phyloP scores from a whole-genome alignment of 2,888 invertebrate species.

The Rhodophaea formosa region DNA sequence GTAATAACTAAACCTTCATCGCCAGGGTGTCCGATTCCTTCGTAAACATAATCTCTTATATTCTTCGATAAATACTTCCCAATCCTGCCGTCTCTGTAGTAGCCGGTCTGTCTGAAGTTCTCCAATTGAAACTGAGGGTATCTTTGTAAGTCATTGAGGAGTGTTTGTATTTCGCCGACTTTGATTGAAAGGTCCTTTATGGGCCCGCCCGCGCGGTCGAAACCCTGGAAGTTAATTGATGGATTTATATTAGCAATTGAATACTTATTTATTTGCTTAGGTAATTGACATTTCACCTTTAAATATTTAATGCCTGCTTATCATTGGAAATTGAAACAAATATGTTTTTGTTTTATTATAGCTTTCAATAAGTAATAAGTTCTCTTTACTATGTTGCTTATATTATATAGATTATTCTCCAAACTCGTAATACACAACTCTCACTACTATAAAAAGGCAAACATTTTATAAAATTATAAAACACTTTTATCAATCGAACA shows the following conservation, averaged over 20 bases:
- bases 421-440: no score
- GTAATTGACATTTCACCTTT: no score
- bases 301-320: no score
- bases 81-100: constrained; percentile 32
- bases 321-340: no score
- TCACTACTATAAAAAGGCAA: no score
- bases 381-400: no score
- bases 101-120: constrained; percentile 34
- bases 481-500: no score
- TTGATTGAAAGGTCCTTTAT: constrained; percentile 34
- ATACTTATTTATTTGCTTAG: no score
- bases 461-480: no score
- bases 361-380: no score
- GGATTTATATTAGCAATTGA: background rate
- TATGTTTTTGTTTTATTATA: no score
- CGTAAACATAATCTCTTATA: constrained; percentile 38
- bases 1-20: constrained; percentile 45
- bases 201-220: constrained; percentile 27
- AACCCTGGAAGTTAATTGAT: constrained; percentile 28
- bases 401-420: no score
- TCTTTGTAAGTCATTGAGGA: constrained; percentile 28
- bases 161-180: constrained; percentile 28
- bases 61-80: constrained; percentile 46
- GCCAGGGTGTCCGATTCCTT: constrained; percentile 31
- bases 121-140: constrained; percentile 32